Percentiles rank a stretch among this genome's conserved stretches.
Evolutionary conservation across 2,113 vertebrate species (phyloP).

Genomic region (Leucoraja erinaceus): DNA sequence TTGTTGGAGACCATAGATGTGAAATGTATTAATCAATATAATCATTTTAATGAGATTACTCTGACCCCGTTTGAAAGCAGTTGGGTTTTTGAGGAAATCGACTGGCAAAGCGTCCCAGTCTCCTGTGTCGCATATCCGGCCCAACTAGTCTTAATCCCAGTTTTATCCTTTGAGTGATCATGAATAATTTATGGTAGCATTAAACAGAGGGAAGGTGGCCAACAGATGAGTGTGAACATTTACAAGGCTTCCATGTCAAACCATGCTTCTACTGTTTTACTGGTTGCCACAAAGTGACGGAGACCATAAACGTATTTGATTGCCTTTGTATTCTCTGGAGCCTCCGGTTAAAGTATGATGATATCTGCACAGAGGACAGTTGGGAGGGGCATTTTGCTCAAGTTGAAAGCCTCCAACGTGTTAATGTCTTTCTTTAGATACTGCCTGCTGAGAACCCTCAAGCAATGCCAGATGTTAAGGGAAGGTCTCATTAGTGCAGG

Average conservation of each 20-base stretch:
- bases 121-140: no score
- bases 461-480: constrained; percentile 91
- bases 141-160: no score
- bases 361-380: constrained; percentile 41
- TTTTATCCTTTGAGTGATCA: no score
- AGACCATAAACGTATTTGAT: constrained; percentile 15
- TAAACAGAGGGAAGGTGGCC: neutral
- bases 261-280: neutral
- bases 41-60: no score
- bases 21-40: no score
- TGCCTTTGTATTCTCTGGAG: neutral
- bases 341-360: neutral
- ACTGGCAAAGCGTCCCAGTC: no score
- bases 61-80: no score
- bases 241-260: neutral
- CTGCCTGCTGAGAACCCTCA: constrained; percentile 91
- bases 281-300: neutral
- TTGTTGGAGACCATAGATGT: no score
- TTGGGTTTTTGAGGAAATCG: no score
- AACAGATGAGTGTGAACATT: neutral
- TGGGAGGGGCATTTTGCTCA: constrained; percentile 80
- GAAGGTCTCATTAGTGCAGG: constrained; percentile 80
- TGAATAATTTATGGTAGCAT: no score
- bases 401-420: neutral
- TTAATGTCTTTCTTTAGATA: constrained; percentile 61